Base-by-base conservation (phyloP, 2,113 vertebrate genomes). In the Maccullochella peelii region DNA sequence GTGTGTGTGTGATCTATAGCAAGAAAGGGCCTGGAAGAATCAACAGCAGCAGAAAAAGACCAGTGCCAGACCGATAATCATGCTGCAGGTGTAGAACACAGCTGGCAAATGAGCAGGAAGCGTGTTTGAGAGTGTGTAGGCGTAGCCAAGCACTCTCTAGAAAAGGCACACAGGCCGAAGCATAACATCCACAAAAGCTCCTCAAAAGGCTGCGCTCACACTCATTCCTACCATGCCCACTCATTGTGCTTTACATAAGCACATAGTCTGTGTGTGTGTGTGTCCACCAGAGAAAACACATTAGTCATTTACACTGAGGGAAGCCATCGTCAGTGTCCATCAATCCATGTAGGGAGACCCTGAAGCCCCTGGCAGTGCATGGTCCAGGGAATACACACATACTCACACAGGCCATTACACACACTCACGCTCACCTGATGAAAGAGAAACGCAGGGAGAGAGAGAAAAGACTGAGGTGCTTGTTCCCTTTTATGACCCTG, bases 221-320 rank as follows among this genome's bases (percentile, higher is more conserved):
- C 75, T 76, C 75, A 85, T 86, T 88, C 80, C 75, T 61, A 73
- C 84, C 33, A 11, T 88, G 92, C 92, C 91, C 93, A 94, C 93
- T 93, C 89, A 82, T 62, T 58, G 67, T 8, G 36, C 67, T 90
- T 90, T 93, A 94, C 80, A 86, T 93, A 93, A 92, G 87, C 89
- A 52, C 62, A 70, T 12, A 52, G 38, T 65, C 21, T 27, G 23
- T 68, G 16, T 58, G 61, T 77, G 50, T 83, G 82, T 71, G 70
- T 77, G 58, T 30, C 76, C 80, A 76, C 30, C 52, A 73, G 84
- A 87, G 78, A 77, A 84, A 89, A 84, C 71, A 87, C 68, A 92
- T 92, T 93, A 76, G 75, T 89, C 78, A 86, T 90, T 83, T 79
- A 82, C 82, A 82, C 69, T 9, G 69, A 90, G 87, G 86, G 82